Percentiles rank a stretch among this genome's conserved stretches.
Evolutionary conservation across 1,140 invertebrate genomes (phyloP).

Genomic region (Drosophila pachea): DNA sequence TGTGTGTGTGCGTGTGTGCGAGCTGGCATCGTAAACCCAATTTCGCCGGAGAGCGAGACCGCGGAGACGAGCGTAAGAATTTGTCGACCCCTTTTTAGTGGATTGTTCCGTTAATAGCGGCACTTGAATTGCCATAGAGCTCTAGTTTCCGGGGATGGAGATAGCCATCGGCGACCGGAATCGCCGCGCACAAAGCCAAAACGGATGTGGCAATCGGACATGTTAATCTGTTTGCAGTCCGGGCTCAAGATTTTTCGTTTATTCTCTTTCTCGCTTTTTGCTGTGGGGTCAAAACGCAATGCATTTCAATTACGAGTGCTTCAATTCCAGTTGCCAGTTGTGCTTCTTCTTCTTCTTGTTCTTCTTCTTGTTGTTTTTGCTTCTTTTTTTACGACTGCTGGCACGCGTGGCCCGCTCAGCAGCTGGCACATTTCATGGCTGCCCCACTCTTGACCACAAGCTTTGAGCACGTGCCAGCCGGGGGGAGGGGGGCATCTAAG

Average conservation of each 20-base stretch:
- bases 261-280: not conserved
- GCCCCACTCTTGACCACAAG: constrained; percentile 18
- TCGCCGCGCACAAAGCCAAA: constrained; percentile 32
- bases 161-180: constrained; percentile 45
- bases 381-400: constrained; percentile 22
- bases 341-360: no score
- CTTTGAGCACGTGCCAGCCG: constrained; percentile 23
- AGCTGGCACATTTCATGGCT: constrained; percentile 19
- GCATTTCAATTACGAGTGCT: constrained; percentile 48
- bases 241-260: constrained; percentile 9
- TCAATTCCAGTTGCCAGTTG: constrained; percentile 14
- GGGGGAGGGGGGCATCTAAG: constrained; percentile 1
- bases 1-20: no score
- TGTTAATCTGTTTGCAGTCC: constrained; percentile 39
- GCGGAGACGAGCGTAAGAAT: constrained; percentile 2
- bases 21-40: constrained; percentile 50
- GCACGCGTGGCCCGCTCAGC: constrained; percentile 35
- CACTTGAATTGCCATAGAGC: constrained; percentile 39
- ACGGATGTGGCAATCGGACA: constrained; percentile 57
- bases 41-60: constrained; percentile 28
- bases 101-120: constrained; percentile 31
- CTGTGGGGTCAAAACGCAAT: constrained; percentile 4
- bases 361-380: no score
- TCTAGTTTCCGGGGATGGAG: constrained; percentile 44
- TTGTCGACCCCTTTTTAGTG: constrained; percentile 37